Evolutionary conservation across 1,140 invertebrate species (phyloP).

Genomic region (Drosophila pandora): DNA sequence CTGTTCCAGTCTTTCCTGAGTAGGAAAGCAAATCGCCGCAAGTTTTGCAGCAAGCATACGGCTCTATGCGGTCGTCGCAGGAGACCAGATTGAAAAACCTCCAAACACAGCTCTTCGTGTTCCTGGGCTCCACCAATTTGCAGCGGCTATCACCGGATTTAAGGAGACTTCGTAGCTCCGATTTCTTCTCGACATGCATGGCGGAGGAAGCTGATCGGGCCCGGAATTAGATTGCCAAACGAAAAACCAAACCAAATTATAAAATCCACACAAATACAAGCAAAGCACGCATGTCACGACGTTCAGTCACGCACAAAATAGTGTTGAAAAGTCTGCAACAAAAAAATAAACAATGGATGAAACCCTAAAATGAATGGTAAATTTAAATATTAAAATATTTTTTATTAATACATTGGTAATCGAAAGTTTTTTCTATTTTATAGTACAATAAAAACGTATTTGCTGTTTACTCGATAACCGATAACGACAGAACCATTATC

Average conservation of each 20-base stretch:
- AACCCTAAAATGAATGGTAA: background rate
- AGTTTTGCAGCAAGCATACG: constrained; percentile 70
- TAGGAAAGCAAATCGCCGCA: constrained; percentile 71
- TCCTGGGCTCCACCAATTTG: constrained; percentile 64
- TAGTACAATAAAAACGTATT: background rate
- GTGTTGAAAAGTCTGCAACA: constrained; percentile 43
- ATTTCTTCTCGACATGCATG: constrained; percentile 71
- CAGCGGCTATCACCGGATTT: constrained; percentile 67
- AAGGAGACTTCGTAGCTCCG: constrained; percentile 56
- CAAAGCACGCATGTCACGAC: constrained; percentile 66
- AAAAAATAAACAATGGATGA: background rate
- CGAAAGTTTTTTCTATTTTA: background rate
- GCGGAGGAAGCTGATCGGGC: background rate
- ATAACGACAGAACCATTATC: background rate
- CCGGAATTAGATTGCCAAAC: constrained; percentile 3
- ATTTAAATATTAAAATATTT: too few relatives aligned
- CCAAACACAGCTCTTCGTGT: constrained; percentile 73
- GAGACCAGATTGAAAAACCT: constrained; percentile 70
- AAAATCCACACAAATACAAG: constrained; percentile 41
- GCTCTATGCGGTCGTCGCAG: constrained; percentile 65
- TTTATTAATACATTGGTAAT: background rate
- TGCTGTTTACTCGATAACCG: background rate
- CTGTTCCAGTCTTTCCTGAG: constrained; percentile 68
- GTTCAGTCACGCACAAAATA: constrained; percentile 75
- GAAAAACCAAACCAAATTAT: constrained; percentile 32